Evolutionary conservation across 2,797 vertebrate species (phyloP).

Genomic region (Chrysocyon brachyurus): DNA sequence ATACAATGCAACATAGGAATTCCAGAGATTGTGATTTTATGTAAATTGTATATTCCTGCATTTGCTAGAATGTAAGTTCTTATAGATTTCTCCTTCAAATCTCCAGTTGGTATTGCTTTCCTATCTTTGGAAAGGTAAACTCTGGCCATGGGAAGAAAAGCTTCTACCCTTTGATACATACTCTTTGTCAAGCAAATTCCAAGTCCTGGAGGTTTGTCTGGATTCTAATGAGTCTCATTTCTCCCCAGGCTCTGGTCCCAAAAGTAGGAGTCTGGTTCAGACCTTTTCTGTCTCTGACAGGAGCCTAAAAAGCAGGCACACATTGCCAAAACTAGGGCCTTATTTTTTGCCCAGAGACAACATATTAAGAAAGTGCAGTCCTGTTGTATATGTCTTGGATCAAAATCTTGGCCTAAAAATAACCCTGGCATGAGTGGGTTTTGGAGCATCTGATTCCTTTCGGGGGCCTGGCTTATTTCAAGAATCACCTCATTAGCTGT

Average conservation of each 20-base stretch:
- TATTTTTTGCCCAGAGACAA: conserved; percentile 52
- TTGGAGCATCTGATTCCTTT: conserved; percentile 72
- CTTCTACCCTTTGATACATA: neutral
- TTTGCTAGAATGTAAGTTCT: neutral
- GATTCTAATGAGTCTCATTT: conserved; percentile 35
- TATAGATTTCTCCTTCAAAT: neutral
- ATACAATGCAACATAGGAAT: neutral
- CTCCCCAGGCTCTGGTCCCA: neutral
- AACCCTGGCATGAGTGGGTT: conserved; percentile 60
- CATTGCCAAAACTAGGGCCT: conserved; percentile 35
- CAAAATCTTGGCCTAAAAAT: conserved; percentile 77
- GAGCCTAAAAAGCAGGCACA: neutral
- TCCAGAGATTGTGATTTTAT: neutral
- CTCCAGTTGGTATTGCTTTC: neutral
- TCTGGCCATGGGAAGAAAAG: conserved; percentile 19
- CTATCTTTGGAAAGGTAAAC: conserved; percentile 38
- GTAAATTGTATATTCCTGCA: neutral
- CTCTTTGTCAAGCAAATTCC: conserved; percentile 48
- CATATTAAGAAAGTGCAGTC: conserved; percentile 69
- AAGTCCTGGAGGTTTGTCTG: conserved; percentile 8
- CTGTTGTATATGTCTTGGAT: conserved; percentile 64
- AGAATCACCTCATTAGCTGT: conserved; percentile 72
- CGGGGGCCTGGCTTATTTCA: conserved; percentile 78
- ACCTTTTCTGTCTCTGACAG: neutral
- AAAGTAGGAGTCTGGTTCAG: conserved; percentile 44